A percentile compares a stretch with the other conserved stretches of the same genome.
These are phyloP conservation scores for Pemphredon lugubris DNA, from an alignment of 2,888 invertebrate species.

Conservation along the genomic window DNA sequence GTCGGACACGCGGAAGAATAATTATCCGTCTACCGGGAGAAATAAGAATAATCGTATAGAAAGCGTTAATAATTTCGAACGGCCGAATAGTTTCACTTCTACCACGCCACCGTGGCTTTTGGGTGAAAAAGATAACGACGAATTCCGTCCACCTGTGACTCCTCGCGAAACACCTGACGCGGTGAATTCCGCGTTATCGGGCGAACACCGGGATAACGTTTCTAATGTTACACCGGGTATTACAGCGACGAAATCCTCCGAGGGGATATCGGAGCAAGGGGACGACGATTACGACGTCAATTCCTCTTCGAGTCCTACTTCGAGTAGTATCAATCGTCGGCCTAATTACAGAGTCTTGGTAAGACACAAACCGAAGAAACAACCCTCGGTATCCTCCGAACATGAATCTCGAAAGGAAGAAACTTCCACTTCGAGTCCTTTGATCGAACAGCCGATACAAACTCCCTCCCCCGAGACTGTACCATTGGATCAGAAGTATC, in stretches of 20 bases:
- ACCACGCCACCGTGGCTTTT: no score
- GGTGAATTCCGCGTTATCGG: no score
- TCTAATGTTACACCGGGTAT: no score
- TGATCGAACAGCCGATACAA: neutral
- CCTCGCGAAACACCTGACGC: neutral
- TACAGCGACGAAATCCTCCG: no score
- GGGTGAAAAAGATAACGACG: neutral
- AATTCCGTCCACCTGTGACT: neutral
- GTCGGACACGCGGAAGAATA: no score
- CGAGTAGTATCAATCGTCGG: no score
- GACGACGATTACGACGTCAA: no score
- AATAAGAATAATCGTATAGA: neutral
- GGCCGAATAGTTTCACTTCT: neutral
- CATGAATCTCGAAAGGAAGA: neutral
- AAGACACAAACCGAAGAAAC: slow-evolving; percentile 40
- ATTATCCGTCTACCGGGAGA: no score
- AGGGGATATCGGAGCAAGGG: no score
- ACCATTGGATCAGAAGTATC: slow-evolving; percentile 23
- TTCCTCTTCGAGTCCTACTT: no score
- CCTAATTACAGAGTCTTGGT: slow-evolving; percentile 50
- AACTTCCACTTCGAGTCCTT: neutral
- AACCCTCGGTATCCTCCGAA: neutral
- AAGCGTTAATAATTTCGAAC: neutral
- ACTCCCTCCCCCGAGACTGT: no score
- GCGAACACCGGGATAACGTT: no score